Evolutionary conservation across 2,888 invertebrate species (phyloP).

Genomic region (Blastobasis lacticolella): DNA sequence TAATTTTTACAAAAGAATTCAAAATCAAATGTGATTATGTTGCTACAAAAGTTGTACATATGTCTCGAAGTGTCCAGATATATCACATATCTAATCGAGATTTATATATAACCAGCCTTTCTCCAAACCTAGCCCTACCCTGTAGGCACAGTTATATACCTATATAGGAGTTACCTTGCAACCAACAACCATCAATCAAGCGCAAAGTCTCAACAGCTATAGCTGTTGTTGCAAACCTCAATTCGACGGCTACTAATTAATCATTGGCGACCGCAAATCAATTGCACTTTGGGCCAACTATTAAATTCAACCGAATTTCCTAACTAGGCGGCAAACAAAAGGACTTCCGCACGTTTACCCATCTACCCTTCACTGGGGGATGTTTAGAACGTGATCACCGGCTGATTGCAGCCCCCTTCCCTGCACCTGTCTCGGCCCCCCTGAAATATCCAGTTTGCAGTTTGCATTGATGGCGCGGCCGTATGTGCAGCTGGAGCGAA

Average conservation of each 20-base stretch:
- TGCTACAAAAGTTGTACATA: too few species aligned
- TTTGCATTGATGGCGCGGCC: slow-evolving; percentile 28
- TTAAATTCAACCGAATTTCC: slow-evolving; percentile 26
- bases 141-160: too few species aligned
- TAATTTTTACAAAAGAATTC: too few species aligned
- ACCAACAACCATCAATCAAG: too few species aligned
- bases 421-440: slow-evolving; percentile 7
- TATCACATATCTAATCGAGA: too few species aligned
- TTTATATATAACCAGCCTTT: too few species aligned
- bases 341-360: slow-evolving; percentile 35
- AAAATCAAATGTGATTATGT: too few species aligned
- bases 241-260: slow-evolving; percentile 18
- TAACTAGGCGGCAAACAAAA: slow-evolving; percentile 30
- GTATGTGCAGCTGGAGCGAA: slow-evolving; percentile 13
- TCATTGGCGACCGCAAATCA: slow-evolving; percentile 19
- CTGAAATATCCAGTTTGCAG: slow-evolving; percentile 40
- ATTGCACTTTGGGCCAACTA: slow-evolving; percentile 16
- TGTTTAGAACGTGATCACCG: slow-evolving; percentile 42
- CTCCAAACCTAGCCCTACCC: too few species aligned
- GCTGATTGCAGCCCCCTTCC: slow-evolving; percentile 33
- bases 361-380: slow-evolving; percentile 20
- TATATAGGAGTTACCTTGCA: too few species aligned
- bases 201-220: too few species aligned
- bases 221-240: not conserved
- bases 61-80: too few species aligned